Conservation (phyloP, 2,888 invertebrate species). For the Heliconius cydno region DNA sequence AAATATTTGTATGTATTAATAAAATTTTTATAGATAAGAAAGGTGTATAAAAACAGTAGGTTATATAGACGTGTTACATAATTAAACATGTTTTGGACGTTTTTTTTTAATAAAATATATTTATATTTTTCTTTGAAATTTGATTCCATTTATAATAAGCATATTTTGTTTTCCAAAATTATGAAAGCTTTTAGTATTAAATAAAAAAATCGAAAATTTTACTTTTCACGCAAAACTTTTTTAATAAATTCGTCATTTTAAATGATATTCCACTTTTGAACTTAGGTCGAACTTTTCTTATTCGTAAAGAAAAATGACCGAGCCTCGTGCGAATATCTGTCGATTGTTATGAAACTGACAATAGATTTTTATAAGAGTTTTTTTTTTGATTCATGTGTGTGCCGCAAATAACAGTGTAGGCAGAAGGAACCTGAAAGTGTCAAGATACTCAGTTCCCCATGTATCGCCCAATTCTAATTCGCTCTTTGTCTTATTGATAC, state of each 20-base stretch:
- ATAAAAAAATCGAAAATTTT: background rate
- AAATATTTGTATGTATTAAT: constrained; percentile 9
- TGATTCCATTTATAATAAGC: background rate
- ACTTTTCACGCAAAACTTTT: constrained; percentile 16
- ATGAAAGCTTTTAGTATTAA: background rate
- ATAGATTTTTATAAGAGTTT: background rate
- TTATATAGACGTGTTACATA: constrained; percentile 1
- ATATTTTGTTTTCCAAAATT: background rate
- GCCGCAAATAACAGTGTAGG: background rate
- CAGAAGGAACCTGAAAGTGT: background rate
- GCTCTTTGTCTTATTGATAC: background rate
- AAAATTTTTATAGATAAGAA: constrained; percentile 18
- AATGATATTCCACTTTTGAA: constrained; percentile 18
- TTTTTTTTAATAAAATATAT: constrained; percentile 15
- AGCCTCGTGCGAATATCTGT: constrained; percentile 15
- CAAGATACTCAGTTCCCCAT: background rate
- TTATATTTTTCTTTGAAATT: constrained; percentile 15
- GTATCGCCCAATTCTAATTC: background rate
- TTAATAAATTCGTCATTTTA: constrained; percentile 25
- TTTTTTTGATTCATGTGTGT: background rate
- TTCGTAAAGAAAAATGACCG: constrained; percentile 33
- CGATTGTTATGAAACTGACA: background rate
- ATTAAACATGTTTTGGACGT: constrained; percentile 8
- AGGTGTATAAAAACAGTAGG: background rate
- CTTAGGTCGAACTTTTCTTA: constrained; percentile 34